Base-by-base conservation (phyloP, 2,888 invertebrate genomes). In the Leucoma salicis region DNA sequence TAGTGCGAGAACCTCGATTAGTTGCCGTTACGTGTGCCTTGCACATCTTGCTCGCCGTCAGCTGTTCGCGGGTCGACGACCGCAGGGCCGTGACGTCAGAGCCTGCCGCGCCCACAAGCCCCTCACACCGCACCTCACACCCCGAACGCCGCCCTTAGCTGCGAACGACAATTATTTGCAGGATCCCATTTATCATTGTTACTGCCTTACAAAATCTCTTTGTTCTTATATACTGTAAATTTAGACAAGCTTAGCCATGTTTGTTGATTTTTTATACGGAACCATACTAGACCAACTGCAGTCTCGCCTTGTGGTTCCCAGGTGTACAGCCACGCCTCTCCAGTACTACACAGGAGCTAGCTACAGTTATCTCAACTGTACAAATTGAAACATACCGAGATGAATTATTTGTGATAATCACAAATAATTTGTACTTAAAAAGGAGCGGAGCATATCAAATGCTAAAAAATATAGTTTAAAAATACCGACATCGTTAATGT, bases 31-130 rank as follows among this genome's bases (percentile, higher is more conserved):
- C 52, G 47, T 44, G 51, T 46, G 51, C 45, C 12, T 21, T 53
- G 44, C 46, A 46, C 32, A 53, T 51, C 49, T 42, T 44, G 42
- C 33, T 35, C 46, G 44, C 54, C 40, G 57, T 79, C 83, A 82
- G 83, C 82, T 83, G 83, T 61, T 77, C 55, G 46, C 57, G 66
- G 77, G 73, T 80, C 74, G 55, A 51, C 69, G 81, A 74, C 81
- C 83, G 75, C 57, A 78, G 80, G 78, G 75, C 75, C 54, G 70
- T 82, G 83, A 83, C 82, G 82, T 82, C 82, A 82, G 70, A 43
- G 66, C 67, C 68, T 64, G 74, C 76, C 78, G 74, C 76, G 76
- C 76, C 79, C 73, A 59, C 64, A 28, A 36, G 49, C 54, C 49
- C 46, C 49, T 49, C 62, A 55, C 44, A 6, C 53, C 42, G 18